phyloP scores from a whole-genome alignment of 2,113 vertebrate genomes.

The Archilochus colubris region DNA sequence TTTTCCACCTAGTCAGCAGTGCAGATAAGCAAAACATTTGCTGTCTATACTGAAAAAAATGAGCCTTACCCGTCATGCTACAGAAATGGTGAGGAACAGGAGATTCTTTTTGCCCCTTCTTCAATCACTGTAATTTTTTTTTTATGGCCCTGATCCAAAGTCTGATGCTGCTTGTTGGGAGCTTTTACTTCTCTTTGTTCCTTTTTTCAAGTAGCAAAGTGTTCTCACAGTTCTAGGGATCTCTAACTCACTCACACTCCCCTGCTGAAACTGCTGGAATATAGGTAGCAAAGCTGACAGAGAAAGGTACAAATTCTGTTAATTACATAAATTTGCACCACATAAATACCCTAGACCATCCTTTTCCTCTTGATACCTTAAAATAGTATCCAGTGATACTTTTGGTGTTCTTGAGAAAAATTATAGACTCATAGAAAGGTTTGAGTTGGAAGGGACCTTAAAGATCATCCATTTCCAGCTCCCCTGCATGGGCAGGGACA shows the following conservation, averaged over 20 bases:
- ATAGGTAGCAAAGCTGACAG: background rate
- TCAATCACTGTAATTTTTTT: background rate
- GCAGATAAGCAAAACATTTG: background rate
- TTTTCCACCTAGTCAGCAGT: background rate
- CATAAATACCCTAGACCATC: background rate
- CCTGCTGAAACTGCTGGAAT: background rate
- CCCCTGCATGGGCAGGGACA: too few relatives aligned
- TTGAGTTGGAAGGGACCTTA: too few relatives aligned
- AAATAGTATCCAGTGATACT: background rate
- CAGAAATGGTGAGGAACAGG: background rate
- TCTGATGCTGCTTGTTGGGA: background rate
- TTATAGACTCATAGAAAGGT: too few relatives aligned
- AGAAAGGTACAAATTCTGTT: background rate
- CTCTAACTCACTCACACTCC: background rate
- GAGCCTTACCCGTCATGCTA: background rate
- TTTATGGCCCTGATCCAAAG: background rate
- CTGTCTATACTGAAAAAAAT: background rate
- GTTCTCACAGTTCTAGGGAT: background rate
- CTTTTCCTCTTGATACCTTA: background rate
- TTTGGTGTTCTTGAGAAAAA: background rate
- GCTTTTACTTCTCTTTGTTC: background rate
- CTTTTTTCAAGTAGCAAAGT: background rate
- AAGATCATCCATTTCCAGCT: too few relatives aligned
- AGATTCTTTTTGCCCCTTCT: background rate
- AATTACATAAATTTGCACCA: background rate